Conservation (phyloP, 2,797 vertebrate genomes). For the Emys orbicularis region DNA sequence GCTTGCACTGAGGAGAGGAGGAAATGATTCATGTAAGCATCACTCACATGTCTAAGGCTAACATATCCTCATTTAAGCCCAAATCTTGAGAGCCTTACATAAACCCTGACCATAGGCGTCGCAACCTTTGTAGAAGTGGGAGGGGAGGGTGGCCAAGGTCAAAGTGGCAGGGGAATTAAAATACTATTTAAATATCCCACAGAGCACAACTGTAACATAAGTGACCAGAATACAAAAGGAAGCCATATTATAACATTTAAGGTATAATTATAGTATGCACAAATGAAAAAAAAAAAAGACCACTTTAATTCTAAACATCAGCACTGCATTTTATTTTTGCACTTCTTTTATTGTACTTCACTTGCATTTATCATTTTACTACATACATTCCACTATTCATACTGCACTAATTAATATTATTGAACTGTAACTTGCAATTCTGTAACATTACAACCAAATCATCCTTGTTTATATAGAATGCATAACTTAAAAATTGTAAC, state of each 20-base stretch:
- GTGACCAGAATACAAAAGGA: neutral
- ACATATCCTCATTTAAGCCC: neutral
- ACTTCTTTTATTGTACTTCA: neutral
- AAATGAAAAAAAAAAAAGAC: neutral
- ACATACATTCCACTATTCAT: neutral
- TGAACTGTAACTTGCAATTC: neutral
- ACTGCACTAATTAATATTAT: neutral
- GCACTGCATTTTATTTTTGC: neutral
- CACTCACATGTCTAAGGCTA: neutral
- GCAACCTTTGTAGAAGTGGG: neutral
- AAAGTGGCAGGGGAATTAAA: neutral
- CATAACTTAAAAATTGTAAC: neutral
- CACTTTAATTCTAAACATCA: neutral
- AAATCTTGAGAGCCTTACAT: neutral
- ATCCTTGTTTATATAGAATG: neutral
- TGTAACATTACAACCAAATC: neutral
- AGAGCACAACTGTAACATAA: neutral
- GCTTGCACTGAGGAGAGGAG: neutral
- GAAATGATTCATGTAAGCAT: neutral
- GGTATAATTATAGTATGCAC: neutral
- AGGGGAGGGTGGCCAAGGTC: too few species aligned
- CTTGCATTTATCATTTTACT: neutral
- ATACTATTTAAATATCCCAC: neutral
- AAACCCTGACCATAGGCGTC: neutral
- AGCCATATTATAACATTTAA: neutral